Evolutionary conservation across 2,888 invertebrate species (phyloP).

Genomic region (Electrophaes corylata): DNA sequence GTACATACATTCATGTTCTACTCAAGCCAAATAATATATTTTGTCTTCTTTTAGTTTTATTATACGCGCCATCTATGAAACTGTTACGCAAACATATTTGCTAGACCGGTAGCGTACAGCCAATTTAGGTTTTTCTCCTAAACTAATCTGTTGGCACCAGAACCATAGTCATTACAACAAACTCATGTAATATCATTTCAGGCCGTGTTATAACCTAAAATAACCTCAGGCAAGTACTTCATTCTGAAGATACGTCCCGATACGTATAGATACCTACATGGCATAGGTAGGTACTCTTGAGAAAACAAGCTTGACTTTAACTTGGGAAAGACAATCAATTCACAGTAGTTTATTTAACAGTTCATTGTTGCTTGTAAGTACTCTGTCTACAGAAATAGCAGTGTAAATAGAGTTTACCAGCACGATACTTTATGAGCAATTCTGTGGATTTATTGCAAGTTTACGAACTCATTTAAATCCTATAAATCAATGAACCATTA

Average conservation of each 20-base stretch:
- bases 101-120: not conserved
- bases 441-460: conserved; percentile 2
- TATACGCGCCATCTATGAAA: conserved; percentile 16
- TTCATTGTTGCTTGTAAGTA: not conserved
- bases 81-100: conserved; percentile 1
- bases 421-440: conserved; percentile 4
- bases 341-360: not conserved
- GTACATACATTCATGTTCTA: too few relatives aligned
- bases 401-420: not conserved
- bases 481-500: conserved; percentile 4
- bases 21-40: not conserved
- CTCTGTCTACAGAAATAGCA: not conserved
- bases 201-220: not conserved
- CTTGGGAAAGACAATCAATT: not conserved
- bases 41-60: not conserved
- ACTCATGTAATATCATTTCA: conserved; percentile 2
- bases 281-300: conserved; percentile 1
- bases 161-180: conserved; percentile 7
- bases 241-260: conserved; percentile 1
- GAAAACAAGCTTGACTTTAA: conserved; percentile 20
- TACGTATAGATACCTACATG: not conserved
- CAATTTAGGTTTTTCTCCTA: conserved; percentile 1
- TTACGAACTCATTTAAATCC: conserved; percentile 9
- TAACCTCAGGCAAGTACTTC: conserved; percentile 1
- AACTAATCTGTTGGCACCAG: conserved; percentile 8